Evolutionary conservation across 1,140 invertebrate genomes (phyloP), one percentile per base, ranked within the genome.

Genomic region (Calliopsis andreniformis): DNA sequence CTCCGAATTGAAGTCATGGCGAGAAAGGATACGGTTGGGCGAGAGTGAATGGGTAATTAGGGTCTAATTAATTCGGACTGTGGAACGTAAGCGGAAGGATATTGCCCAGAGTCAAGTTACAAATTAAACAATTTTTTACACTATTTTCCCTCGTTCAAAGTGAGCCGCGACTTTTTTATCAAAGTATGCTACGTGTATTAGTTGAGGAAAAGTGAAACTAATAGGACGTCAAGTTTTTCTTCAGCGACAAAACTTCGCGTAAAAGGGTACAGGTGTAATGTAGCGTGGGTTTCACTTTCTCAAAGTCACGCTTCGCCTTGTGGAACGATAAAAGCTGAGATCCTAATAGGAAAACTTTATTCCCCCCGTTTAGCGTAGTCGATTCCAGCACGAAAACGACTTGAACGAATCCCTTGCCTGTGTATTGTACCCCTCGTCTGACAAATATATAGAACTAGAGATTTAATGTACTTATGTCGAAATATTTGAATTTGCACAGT

Each of bases 291-390:
- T 66, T 51, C 16, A 66, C 28, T 66, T 66, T 51, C 30, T 1
- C 14, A 1, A 30, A 23, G n/a, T 35, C 32, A 55, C 28, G 14
- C 25, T 14, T 32, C 2, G 25, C 16, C 10, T 16, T 3, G 63
- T n/a, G n/a, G n/a, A n/a, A n/a, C 45, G 45, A 23, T 10, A 18
- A 35, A 49, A 28, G 3, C 12, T 23, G 45, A 66, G 16, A 12
- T 25, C 28, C n/a, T 67, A 67, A 53, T 39, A 14, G 47, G 23
- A 25, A 55, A 67, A 67, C 47, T 67, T 67, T 53, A 51, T 39
- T 7, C 23, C 1, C 0, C 0, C 2, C 7, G 30, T 53, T 23
- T 5, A 23, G 3, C 0, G 20, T n/a, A 7, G 5, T 32, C 45
- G 30, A 66, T 18, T 32, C 8, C 7, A 16, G 3, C 16, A 12